A percentile compares a stretch with the other conserved stretches of the same genome.
phyloP scores from a whole-genome alignment of 2,113 vertebrate species.

The Sylvilagus bachmani region DNA sequence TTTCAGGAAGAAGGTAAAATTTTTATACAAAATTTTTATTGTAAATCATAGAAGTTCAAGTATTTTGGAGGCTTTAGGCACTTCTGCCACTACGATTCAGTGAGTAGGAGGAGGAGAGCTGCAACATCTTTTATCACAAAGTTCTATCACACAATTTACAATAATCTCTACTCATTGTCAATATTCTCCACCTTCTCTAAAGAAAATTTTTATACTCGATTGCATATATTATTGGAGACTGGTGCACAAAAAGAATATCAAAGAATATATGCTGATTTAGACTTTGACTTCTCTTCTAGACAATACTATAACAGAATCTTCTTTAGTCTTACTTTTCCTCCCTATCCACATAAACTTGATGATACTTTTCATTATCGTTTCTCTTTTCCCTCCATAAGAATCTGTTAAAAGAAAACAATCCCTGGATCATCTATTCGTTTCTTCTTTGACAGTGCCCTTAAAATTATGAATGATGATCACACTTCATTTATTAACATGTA shows the following conservation, averaged over 20 bases:
- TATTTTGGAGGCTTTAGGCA: not conserved
- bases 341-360: not conserved
- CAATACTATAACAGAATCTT: not conserved
- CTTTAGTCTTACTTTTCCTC: not conserved
- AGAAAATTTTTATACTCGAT: not conserved
- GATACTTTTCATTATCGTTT: not conserved
- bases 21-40: not conserved
- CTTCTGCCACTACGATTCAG: not conserved
- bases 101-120: not conserved
- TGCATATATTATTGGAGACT: not conserved
- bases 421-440: not conserved
- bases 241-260: not conserved
- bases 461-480: not conserved
- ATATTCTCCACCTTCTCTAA: not conserved
- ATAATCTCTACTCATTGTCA: not conserved
- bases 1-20: not conserved
- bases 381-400: not conserved
- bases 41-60: not conserved
- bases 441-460: not conserved
- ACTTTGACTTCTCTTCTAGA: not conserved
- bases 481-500: not conserved
- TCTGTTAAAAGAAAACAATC: not conserved
- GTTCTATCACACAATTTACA: not conserved
- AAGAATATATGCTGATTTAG: not conserved
- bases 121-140: not conserved